phyloP scores from a whole-genome alignment of 2,888 invertebrate species.

The Sinohyriopsis cumingii region DNA sequence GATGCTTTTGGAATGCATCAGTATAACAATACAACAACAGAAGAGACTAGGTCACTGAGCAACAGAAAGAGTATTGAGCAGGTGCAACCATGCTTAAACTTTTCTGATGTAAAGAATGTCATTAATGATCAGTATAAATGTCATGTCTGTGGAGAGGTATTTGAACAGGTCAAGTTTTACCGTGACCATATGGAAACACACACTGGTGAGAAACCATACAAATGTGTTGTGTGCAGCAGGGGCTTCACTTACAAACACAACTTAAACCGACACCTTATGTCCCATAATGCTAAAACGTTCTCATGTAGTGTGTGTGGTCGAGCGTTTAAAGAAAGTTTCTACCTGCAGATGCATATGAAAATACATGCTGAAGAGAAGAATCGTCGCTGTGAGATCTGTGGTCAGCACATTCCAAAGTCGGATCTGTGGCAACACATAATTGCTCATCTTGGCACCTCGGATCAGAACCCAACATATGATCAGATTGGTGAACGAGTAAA shows the following conservation, averaged over 20 bases:
- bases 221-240: constrained; percentile 16
- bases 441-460: constrained; percentile 17
- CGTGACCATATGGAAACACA: constrained; percentile 3
- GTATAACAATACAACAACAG: no score
- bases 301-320: constrained; percentile 20
- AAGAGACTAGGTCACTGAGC: no score
- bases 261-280: constrained; percentile 29
- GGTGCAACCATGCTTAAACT: not conserved
- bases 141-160: constrained; percentile 12
- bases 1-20: not conserved
- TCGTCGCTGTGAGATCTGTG: constrained; percentile 27
- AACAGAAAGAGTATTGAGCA: not conserved
- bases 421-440: constrained; percentile 19
- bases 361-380: constrained; percentile 15
- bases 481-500: constrained; percentile 26
- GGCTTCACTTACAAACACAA: constrained; percentile 27
- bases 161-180: constrained; percentile 1
- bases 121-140: constrained; percentile 1
- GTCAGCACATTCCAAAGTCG: constrained; percentile 14
- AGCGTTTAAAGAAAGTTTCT: constrained; percentile 25
- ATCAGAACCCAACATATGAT: constrained; percentile 27
- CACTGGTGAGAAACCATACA: constrained; percentile 9
- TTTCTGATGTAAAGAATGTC: not conserved
- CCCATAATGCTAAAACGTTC: constrained; percentile 21
- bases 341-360: constrained; percentile 34